Base-by-base conservation (phyloP, 1,140 invertebrate species). In the Sycophila sp. region DNA sequence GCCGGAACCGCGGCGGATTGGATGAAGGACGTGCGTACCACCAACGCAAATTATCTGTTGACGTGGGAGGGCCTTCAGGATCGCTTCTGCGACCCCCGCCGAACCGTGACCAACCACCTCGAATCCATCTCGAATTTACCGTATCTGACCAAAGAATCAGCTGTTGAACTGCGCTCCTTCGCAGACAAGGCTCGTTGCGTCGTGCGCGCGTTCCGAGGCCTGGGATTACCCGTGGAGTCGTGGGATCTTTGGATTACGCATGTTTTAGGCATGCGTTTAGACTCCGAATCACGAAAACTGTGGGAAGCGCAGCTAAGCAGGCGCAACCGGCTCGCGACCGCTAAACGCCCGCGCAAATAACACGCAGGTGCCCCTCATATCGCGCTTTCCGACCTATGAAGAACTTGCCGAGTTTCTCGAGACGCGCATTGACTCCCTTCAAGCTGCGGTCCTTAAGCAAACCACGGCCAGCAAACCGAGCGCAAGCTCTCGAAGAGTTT, bases 1-100 rank as follows among this genome's bases (percentile, higher is more conserved):
- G 66, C 36, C 17, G 72, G 70, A 17, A 71, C 75, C 34, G 70
- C 78, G 22, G 70, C 67, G 24, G 53, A 69, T 3, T 30, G 42
- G 11, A 22, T 63, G 7, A 49, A 63, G 24, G 60, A 49, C 24
- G 36, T 56, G 3, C 17, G 6, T 6, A 53, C 26, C 5, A 53
- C n/a, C 5, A 26, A 40, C 8, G 28, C 11, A 5, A 53, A 66
- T 34, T 66, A 66, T 19, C 17, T n/a, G 6, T 17, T 4, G 8
- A 55, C 64, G 11, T 66, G 64, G 64, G 7, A 53, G 13, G 64
- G 47, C 2, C 49, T 66, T 11, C 53, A 66, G 22, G 26, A 6
- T 10, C 24, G 64, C 10, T 66, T 17, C 32, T 11, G 34, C n/a
- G 55, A 66, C 15, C 28, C 32, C 5, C 30, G 64, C 1, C 10